Percentiles rank a stretch among this genome's conserved stretches.
These are phyloP conservation scores for Ormia ochracea DNA, from an alignment of 2,888 invertebrate genomes.

Conservation along the genomic window DNA sequence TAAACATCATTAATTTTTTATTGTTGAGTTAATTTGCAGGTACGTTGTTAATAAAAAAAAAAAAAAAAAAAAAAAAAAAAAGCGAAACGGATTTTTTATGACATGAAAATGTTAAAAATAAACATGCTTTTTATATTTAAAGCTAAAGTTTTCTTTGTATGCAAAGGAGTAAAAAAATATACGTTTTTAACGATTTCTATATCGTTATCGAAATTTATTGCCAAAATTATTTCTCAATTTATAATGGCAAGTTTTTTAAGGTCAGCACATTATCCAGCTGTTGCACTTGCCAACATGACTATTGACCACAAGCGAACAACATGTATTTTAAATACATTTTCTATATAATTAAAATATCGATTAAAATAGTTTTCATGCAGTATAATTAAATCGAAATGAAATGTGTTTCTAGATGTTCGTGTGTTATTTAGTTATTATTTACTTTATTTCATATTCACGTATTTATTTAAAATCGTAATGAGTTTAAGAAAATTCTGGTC, in stretches of 20 bases:
- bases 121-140: slow-evolving; percentile 5
- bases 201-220: too few species aligned
- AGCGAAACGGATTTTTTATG: slow-evolving; percentile 30
- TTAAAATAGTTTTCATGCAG: neutral
- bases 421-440: neutral
- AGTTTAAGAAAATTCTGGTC: slow-evolving; percentile 23
- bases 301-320: neutral
- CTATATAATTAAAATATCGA: neutral
- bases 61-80: slow-evolving; percentile 7
- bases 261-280: neutral
- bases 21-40: slow-evolving; percentile 3
- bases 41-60: neutral
- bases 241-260: neutral
- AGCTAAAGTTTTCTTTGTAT: neutral
- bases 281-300: neutral
- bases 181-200: slow-evolving; percentile 1
- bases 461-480: slow-evolving; percentile 1
- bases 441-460: neutral
- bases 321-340: neutral
- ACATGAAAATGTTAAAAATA: slow-evolving; percentile 31
- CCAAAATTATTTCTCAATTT: neutral
- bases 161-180: neutral
- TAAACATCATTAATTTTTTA: slow-evolving; percentile 53
- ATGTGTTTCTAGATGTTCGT: neutral
- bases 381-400: neutral